Percentiles rank a stretch among this genome's conserved stretches.
phyloP scores from a whole-genome alignment of 37 sponge, comb jelly and placozoan species.

The Ianthella basta region DNA sequence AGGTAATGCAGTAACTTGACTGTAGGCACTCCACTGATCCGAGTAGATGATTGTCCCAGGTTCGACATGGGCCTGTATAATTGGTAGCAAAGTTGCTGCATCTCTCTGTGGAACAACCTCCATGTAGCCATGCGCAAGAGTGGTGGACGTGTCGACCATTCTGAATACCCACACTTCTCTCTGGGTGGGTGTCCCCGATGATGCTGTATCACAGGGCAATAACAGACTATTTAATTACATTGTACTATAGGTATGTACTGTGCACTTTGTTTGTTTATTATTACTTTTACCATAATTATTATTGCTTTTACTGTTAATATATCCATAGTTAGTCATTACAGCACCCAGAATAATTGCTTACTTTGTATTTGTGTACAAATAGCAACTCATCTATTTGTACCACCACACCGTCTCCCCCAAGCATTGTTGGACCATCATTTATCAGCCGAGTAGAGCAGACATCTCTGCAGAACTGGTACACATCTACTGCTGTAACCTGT shows the following conservation, averaged over 20 bases:
- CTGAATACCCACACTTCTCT: constrained; percentile 75
- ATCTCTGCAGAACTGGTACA: constrained; percentile 25
- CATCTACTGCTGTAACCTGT: constrained; percentile 18
- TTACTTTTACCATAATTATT: not conserved
- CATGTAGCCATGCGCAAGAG: constrained; percentile 67
- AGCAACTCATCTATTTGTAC: constrained; percentile 33
- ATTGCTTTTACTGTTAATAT: too few relatives aligned
- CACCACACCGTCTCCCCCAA: constrained; percentile 20
- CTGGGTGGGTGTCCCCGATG: constrained; percentile 51
- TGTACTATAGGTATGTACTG: too few relatives aligned
- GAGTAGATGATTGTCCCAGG: constrained; percentile 62
- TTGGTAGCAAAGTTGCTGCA: constrained; percentile 69
- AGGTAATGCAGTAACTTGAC: constrained; percentile 32
- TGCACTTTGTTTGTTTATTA: too few relatives aligned
- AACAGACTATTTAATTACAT: not conserved
- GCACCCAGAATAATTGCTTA: too few relatives aligned
- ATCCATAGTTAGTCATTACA: too few relatives aligned
- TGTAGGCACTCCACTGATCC: constrained; percentile 71
- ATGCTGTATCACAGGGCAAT: constrained; percentile 27
- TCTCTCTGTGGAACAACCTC: constrained; percentile 53
- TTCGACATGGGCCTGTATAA: constrained; percentile 53
- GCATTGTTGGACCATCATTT: constrained; percentile 24
- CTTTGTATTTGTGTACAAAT: constrained; percentile 34
- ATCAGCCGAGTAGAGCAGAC: constrained; percentile 17
- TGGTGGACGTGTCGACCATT: constrained; percentile 53